Conservation (phyloP, 2,888 invertebrate species). For the Sinhomidia bicolor region DNA sequence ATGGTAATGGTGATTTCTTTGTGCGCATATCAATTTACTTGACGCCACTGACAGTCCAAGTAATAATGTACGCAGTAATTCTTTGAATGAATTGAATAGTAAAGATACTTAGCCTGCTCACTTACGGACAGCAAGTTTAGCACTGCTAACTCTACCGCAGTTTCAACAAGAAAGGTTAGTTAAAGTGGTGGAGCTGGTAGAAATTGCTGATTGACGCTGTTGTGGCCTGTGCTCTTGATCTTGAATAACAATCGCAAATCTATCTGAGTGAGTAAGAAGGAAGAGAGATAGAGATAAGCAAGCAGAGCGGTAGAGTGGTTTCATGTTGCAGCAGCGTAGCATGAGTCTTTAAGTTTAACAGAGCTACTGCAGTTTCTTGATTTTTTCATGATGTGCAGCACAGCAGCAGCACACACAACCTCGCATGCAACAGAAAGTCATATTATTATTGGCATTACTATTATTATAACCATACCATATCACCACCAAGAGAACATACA, state of each 20-base stretch:
- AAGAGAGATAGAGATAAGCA: background rate
- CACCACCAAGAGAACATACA: background rate
- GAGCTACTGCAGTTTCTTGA: background rate
- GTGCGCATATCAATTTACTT: background rate
- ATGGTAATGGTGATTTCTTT: conserved; percentile 12
- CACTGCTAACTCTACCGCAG: too few relatives aligned
- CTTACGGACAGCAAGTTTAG: too few relatives aligned
- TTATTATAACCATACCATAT: background rate
- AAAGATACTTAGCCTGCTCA: too few relatives aligned
- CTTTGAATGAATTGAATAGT: conserved; percentile 6
- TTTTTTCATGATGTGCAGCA: background rate
- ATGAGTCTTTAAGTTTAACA: background rate
- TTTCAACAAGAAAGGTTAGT: background rate
- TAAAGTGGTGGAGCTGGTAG: background rate
- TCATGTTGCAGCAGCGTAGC: background rate
- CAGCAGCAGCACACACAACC: too few relatives aligned
- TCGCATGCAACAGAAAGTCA: conserved; percentile 2
- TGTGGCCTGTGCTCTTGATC: conserved; percentile 21
- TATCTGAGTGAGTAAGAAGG: conserved; percentile 12
- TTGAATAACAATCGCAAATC: conserved; percentile 9
- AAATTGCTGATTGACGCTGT: background rate
- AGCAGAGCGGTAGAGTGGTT: background rate
- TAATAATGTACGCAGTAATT: background rate
- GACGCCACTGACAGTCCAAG: background rate
- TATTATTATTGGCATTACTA: too few relatives aligned